Evolutionary conservation across 53 echinoderm and acorn worm genomes (phyloP).

Genomic region (Crossaster papposus): DNA sequence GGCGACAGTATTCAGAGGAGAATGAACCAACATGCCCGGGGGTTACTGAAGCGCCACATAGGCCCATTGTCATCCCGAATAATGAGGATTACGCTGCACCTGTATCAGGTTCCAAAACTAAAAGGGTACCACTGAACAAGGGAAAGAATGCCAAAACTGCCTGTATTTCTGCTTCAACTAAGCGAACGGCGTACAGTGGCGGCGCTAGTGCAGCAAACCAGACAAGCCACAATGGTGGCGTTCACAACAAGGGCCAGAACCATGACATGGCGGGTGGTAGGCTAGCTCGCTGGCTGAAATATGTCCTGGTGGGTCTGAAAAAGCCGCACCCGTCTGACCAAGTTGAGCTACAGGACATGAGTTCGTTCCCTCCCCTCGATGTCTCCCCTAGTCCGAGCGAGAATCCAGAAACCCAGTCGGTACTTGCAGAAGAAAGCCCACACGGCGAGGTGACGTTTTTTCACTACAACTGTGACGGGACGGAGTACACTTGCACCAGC

Average conservation of each 20-base stretch:
- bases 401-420: neutral
- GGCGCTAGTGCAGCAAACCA: neutral
- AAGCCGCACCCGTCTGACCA: constrained; percentile 13
- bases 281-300: constrained; percentile 44
- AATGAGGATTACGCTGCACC: constrained; percentile 54
- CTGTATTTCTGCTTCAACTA: constrained; percentile 40
- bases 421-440: neutral
- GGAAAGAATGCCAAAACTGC: constrained; percentile 63
- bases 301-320: constrained; percentile 35
- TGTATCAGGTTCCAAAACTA: constrained; percentile 49
- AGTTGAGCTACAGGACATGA: constrained; percentile 61
- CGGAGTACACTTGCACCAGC: constrained; percentile 52
- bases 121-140: constrained; percentile 45
- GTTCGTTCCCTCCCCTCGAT: constrained; percentile 38
- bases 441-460: constrained; percentile 63
- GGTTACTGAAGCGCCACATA: constrained; percentile 9
- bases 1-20: constrained; percentile 57
- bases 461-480: constrained; percentile 59
- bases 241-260: constrained; percentile 4
- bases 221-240: neutral
- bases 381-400: neutral
- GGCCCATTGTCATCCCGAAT: constrained; percentile 44
- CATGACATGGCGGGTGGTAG: constrained; percentile 58
- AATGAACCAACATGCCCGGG: constrained; percentile 14
- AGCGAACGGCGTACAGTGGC: constrained; percentile 6